These are phyloP conservation scores for Andrena camellia DNA, from an alignment of 2,888 invertebrate species.

Conservation along the genomic window DNA sequence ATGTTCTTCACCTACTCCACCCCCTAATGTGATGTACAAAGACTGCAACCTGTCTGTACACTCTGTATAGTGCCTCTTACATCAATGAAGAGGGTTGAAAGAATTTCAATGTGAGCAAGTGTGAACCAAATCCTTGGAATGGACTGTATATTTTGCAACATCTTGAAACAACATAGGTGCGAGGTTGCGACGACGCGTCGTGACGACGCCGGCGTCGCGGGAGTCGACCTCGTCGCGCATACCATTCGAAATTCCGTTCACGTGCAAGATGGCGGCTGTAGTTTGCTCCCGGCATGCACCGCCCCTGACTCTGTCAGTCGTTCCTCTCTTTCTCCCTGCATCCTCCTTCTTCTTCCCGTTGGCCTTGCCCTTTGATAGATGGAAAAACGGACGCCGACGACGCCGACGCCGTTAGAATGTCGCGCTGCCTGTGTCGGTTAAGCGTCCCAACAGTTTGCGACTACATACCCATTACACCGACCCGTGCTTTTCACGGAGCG, in stretches of 20 bases:
- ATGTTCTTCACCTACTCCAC: no score
- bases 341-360: conserved; percentile 51
- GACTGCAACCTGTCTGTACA: no score
- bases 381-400: conserved; percentile 43
- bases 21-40: no score
- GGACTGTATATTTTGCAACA: no score
- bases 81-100: no score
- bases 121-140: no score
- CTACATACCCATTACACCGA: conserved; percentile 82
- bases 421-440: conserved; percentile 77
- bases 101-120: no score
- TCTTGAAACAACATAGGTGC: no score
- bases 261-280: conserved; percentile 85
- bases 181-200: no score
- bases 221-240: conserved; percentile 34
- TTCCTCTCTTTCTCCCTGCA: conserved; percentile 49
- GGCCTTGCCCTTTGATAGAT: conserved; percentile 64
- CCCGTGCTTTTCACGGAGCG: conserved; percentile 53
- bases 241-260: conserved; percentile 81
- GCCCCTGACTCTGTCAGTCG: conserved; percentile 73
- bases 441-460: conserved; percentile 67
- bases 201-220: no score
- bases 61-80: no score
- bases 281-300: conserved; percentile 82
- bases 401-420: conserved; percentile 66